Base-by-base conservation (phyloP, 92 coral and sea anemone species). In the Paragorgia papillata region DNA sequence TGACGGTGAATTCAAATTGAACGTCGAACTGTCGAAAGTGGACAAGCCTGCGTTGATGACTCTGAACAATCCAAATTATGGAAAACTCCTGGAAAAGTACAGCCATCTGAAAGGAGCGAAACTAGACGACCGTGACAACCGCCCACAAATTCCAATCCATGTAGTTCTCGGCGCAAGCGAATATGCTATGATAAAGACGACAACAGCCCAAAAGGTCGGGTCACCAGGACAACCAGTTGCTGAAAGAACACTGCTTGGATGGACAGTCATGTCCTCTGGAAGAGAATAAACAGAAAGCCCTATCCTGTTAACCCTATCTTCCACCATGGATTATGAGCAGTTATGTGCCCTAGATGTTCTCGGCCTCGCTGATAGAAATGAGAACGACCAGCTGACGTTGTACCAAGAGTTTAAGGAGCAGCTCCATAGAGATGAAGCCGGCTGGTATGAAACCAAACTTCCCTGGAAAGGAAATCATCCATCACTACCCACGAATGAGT, bases 401-500 rank as follows among this genome's bases (percentile, higher is more conserved):
- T 68, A 88, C 48, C 54, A 69, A 27, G 86, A 84, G 76, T 88
- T 88, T 69, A 79, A 61, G 8, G 86, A 81, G 68, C 91, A 84
- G 66, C 91, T 88, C 39, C 80, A 62, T 12, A 62, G 82, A 74
- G 62, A 80, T 34, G 81, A 79, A 61, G 92, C 85, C 2, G 86
- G 86, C 44, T 88, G 86, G 82, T 88, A 80, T 46, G 92, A 81
- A 61, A 63, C 79, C 1, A 60, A 74, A 46, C 83, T 88, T 30
- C 88, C 89, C 14, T 88, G 88, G 79, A 81, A 76, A 70, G 84
- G 84, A 41, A 82, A 80, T 59, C 83, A 66, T 43, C 83, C 85
- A 73, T 85, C 74, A 31, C 75, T 68, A 9, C 75, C 71, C 37
- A 64, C 71, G 7, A 33, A 64, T 18, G 51, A 64, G 28, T 21